Percentiles rank a stretch among this genome's conserved stretches.
These are phyloP conservation scores for Parasteatoda tepidariorum DNA, from an alignment of 1,140 invertebrate genomes.

Conservation along the genomic window DNA sequence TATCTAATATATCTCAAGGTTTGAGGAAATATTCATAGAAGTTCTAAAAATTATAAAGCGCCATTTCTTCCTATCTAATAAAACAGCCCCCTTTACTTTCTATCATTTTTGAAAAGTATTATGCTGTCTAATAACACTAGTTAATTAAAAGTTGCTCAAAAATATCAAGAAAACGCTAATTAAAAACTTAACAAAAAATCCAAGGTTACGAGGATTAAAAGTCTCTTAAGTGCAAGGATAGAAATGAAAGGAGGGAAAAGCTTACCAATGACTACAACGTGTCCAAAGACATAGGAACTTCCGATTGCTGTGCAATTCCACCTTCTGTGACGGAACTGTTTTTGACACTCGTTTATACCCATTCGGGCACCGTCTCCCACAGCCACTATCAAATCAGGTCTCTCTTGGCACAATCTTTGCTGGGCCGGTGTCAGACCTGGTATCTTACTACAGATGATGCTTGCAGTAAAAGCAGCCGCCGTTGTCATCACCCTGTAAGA, in stretches of 20 bases:
- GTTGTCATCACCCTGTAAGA: constrained; percentile 42
- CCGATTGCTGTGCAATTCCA: constrained; percentile 86
- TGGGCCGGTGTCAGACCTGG: constrained; percentile 70
- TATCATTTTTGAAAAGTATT: no score
- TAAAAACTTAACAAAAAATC: no score
- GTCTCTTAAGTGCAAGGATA: not conserved
- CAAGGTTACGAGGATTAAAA: no score
- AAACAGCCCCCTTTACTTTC: no score
- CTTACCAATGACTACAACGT: constrained; percentile 73
- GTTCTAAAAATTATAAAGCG: no score
- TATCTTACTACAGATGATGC: constrained; percentile 66
- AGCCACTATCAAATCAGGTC: constrained; percentile 72
- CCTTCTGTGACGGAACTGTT: constrained; percentile 86
- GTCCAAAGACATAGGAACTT: constrained; percentile 67
- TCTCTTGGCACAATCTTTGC: constrained; percentile 71
- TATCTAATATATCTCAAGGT: no score
- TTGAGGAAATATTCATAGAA: no score
- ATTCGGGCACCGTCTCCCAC: constrained; percentile 68
- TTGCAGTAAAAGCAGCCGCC: constrained; percentile 64
- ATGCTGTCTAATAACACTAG: no score
- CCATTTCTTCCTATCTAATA: no score
- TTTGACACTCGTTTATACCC: constrained; percentile 83
- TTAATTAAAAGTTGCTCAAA: not conserved
- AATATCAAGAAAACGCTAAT: not conserved
- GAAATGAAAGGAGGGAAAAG: not conserved